A percentile compares a stretch with the other conserved stretches of the same genome.
Conservation (phyloP, 2,113 vertebrate genomes). For the Asarcornis scutulata region DNA sequence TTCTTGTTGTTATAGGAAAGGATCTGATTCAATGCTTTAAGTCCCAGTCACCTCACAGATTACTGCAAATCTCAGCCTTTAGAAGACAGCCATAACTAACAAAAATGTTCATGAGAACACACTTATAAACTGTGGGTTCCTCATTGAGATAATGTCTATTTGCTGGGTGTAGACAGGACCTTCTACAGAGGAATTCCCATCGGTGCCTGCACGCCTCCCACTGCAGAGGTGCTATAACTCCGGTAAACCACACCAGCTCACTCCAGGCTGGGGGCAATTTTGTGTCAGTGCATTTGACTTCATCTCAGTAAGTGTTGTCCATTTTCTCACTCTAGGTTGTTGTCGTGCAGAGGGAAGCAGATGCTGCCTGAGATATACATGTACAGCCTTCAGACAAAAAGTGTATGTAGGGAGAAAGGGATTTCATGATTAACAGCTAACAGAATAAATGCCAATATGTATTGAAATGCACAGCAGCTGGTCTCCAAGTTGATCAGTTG, state of each 20-base stretch:
- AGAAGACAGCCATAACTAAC: neutral
- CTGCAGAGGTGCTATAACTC: neutral
- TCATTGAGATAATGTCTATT: neutral
- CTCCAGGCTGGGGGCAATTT: neutral
- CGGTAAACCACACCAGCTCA: neutral
- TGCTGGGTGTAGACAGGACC: neutral
- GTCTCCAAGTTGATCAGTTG: neutral
- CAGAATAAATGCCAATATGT: neutral
- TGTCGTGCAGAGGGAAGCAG: neutral
- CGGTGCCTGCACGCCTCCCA: neutral
- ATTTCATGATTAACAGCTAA: neutral
- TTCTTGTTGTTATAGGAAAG: neutral
- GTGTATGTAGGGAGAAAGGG: neutral
- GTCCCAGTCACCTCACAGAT: neutral
- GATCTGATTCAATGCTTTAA: neutral
- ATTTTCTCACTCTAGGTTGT: neutral
- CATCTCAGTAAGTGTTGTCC: accelerated
- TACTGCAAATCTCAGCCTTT: neutral
- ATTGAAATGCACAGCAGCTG: neutral
- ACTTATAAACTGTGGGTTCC: neutral
- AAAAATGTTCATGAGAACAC: accelerated
- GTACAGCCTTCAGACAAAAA: neutral
- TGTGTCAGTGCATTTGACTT: neutral
- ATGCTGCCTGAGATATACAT: neutral
- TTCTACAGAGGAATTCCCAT: neutral